Conservation (phyloP, 2,888 invertebrate genomes). For the Bimastos eiseni region DNA sequence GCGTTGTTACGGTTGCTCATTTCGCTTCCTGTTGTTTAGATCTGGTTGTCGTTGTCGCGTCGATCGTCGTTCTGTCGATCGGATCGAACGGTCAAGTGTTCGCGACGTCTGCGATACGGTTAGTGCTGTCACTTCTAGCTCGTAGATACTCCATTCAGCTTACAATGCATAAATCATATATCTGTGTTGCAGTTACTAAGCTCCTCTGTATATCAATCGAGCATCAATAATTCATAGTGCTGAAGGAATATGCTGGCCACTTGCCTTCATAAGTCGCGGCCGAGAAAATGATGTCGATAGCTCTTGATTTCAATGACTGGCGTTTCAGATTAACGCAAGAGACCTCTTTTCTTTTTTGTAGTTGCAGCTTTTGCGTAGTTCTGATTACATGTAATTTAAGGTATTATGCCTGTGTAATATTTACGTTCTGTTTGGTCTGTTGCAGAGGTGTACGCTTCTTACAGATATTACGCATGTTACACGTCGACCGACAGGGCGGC, state of each 20-base stretch:
- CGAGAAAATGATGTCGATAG: too few relatives aligned
- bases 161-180: background rate
- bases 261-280: too few relatives aligned
- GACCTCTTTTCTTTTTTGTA: background rate
- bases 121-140: conserved; percentile 33
- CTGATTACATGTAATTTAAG: background rate
- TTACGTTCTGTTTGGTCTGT: conserved; percentile 30
- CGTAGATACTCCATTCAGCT: background rate
- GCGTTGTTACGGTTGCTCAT: too few relatives aligned
- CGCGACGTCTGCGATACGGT: conserved; percentile 78
- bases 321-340: too few relatives aligned
- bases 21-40: conserved; percentile 65
- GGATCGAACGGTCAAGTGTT: conserved; percentile 84
- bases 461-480: conserved; percentile 82
- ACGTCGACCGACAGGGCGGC: conserved; percentile 82
- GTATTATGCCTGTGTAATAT: background rate
- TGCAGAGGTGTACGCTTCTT: conserved; percentile 78
- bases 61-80: conserved; percentile 77
- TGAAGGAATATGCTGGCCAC: too few relatives aligned
- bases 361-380: background rate
- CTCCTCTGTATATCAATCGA: too few relatives aligned
- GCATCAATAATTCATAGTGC: too few relatives aligned
- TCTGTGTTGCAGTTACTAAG: background rate
- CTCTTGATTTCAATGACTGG: too few relatives aligned
- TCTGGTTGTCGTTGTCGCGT: conserved; percentile 80